Base-by-base conservation (phyloP, 2,888 invertebrate genomes). In the Plebejus argus region DNA sequence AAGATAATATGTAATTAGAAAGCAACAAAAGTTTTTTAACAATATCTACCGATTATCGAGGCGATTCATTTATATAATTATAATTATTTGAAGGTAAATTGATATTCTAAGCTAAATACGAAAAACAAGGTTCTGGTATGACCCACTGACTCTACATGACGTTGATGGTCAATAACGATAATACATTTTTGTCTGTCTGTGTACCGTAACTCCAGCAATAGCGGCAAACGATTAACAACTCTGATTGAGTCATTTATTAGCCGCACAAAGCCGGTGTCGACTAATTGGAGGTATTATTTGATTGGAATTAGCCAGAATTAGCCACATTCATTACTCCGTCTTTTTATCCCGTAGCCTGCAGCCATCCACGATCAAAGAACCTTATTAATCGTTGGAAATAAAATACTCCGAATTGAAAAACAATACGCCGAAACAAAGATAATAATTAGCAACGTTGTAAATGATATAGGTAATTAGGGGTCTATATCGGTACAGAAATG, bases 221-320 rank as follows among this genome's bases (percentile, higher is more conserved):
- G 82, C 85, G 84, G 84, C 86, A 82, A 82, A 86, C 91, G 87
- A 92, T 93, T 91, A 92, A 92, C 90, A 88, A 90, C 90, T 87
- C 85, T 89, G 89, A 93, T 93, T 91, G 93, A 93, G 90, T 86
- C 90, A 92, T 93, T 92, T 90, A 88, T 92, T 89, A 90, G 83
- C 86, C 90, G 90, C 84, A 93, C 91, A 93, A 92, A 93, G 93
- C 86, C 71, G 82, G 79, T 85, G 90, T 90, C 91, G 88, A 90
- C 88, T 93, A 93, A 93, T 93, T 93, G 92, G 91, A 85, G 85
- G 87, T 88, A 91, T 91, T 92, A 91, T 93, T 92, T 92, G 91
- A 93, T 93, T 92, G 92, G 91, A 93, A 93, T 91, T 92, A 90
- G 86, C 87, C 87, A 89, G 91, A 93, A 93, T 91, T 92, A 90